These are phyloP conservation scores for Dipus sagitta DNA, from an alignment of 2,797 vertebrate species.

Conservation along the genomic window DNA sequence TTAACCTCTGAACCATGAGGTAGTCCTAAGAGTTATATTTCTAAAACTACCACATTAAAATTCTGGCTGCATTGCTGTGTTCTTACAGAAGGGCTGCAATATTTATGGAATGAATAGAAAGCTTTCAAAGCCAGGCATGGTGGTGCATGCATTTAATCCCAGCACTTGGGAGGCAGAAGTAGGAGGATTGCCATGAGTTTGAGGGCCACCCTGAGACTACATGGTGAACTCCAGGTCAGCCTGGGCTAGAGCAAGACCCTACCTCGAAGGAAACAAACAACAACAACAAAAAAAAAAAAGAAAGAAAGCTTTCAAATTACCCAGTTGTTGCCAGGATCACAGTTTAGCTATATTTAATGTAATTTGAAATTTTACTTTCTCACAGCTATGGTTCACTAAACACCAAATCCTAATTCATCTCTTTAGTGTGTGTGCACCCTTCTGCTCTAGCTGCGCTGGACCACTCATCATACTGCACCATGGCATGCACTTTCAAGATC, in stretches of 20 bases:
- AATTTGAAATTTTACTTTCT: conserved; percentile 36
- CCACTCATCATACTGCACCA: conserved; percentile 56
- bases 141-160: too few species aligned
- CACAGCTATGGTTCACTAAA: conserved; percentile 29
- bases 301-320: neutral
- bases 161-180: too few species aligned
- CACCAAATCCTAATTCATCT: conserved; percentile 62
- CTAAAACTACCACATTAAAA: conserved; percentile 37
- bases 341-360: conserved; percentile 38
- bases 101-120: conserved; percentile 40
- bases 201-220: too few species aligned
- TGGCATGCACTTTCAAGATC: conserved; percentile 76
- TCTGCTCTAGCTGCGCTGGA: conserved; percentile 76
- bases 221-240: too few species aligned
- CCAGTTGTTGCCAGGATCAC: neutral
- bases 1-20: too few species aligned
- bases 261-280: too few species aligned
- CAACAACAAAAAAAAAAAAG: too few species aligned
- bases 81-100: neutral
- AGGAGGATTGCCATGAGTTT: too few species aligned
- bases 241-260: too few species aligned
- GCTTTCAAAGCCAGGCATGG: neutral
- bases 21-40: neutral
- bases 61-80: neutral
- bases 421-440: conserved; percentile 78